Evolutionary conservation across 2,888 invertebrate genomes (phyloP).

Genomic region (Agrotis exclamationis): DNA sequence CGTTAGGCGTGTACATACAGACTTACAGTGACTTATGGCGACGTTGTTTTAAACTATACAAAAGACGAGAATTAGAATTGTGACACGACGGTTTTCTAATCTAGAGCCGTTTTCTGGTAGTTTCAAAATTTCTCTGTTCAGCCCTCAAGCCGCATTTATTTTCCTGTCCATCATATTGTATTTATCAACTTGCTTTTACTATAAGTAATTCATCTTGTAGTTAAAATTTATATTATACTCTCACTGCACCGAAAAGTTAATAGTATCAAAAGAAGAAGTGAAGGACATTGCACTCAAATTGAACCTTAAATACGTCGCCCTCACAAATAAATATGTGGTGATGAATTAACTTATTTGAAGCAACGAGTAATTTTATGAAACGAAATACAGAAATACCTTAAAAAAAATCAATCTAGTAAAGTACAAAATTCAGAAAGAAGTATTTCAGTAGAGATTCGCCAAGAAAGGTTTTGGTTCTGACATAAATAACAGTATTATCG

Average conservation of each 20-base stretch:
- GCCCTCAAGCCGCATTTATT: no score
- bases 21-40: no score
- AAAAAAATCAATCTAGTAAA: not conserved
- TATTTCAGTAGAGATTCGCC: not conserved
- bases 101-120: no score
- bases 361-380: not conserved
- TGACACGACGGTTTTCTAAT: no score
- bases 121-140: no score
- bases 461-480: not conserved
- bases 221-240: not conserved
- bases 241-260: no score
- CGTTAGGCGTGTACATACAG: no score
- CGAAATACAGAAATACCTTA: not conserved
- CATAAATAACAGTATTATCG: not conserved
- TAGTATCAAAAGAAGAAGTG: not conserved
- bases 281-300: not conserved
- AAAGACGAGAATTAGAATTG: no score
- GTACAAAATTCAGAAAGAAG: not conserved
- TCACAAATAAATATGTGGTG: not conserved
- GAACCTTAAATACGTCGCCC: not conserved
- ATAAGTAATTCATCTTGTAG: no score
- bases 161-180: no score
- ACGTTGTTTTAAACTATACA: no score
- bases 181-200: no score
- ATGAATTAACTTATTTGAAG: not conserved